Percentiles rank a stretch among this genome's conserved stretches.
Conservation (phyloP, 2,888 invertebrate genomes). For the Tholera decimalis region DNA sequence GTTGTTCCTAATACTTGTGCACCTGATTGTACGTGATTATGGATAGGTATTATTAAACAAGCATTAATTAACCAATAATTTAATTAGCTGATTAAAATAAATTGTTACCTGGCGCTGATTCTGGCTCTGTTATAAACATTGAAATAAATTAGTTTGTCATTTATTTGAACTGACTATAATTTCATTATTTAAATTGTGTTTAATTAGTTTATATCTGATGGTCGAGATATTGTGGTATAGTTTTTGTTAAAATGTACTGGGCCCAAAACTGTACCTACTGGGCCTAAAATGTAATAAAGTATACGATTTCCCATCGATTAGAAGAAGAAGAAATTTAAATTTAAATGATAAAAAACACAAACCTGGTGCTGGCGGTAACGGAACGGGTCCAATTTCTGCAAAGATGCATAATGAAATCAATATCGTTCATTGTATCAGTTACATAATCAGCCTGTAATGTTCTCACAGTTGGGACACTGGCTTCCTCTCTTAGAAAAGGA, state of each 20-base stretch:
- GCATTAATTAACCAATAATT: neutral
- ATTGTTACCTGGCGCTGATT: conserved; percentile 41
- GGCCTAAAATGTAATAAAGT: too few relatives aligned
- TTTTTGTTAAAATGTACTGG: too few relatives aligned
- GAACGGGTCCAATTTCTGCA: conserved; percentile 31
- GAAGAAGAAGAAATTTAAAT: neutral
- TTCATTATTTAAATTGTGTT: neutral
- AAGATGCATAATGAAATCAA: conserved; percentile 9
- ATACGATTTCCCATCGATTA: too few relatives aligned
- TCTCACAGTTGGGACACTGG: too few relatives aligned
- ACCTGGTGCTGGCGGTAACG: conserved; percentile 37
- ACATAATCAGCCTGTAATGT: too few relatives aligned
- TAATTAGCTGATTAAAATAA: conserved; percentile 5
- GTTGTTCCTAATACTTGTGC: neutral
- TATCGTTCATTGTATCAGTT: neutral
- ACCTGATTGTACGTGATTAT: neutral
- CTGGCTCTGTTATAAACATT: conserved; percentile 32
- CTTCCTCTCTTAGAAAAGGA: too few relatives aligned
- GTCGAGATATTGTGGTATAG: neutral
- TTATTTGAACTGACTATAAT: conserved; percentile 11
- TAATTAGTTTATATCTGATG: conserved; percentile 3
- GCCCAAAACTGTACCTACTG: too few relatives aligned
- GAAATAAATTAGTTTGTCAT: conserved; percentile 25
- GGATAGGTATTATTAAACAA: neutral
- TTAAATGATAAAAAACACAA: neutral